Conservation (phyloP, 1,140 invertebrate species). For the Lepidurus arcticus region DNA sequence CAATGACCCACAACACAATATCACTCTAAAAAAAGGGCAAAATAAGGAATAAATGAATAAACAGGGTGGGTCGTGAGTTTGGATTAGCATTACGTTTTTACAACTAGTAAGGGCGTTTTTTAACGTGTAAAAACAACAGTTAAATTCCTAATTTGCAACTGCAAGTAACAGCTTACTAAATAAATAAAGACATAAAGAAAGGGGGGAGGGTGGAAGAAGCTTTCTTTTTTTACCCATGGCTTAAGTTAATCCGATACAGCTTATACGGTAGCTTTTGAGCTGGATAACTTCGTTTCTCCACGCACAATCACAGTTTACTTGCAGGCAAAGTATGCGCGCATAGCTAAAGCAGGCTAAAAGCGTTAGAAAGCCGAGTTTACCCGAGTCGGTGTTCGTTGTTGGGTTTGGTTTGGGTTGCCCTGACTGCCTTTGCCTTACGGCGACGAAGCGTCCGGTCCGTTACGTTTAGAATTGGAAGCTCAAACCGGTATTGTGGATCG, state of each 20-base stretch:
- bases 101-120: no score
- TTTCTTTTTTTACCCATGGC: background rate
- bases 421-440: constrained; percentile 12
- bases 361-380: constrained; percentile 15
- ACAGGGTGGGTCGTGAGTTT: background rate
- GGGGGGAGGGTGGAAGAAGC: no score
- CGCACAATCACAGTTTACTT: constrained; percentile 4
- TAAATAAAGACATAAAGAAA: no score
- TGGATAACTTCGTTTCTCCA: background rate
- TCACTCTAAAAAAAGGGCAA: background rate
- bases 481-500: constrained; percentile 3
- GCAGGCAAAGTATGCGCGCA: constrained; percentile 20
- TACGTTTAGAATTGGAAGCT: background rate
- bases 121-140: no score
- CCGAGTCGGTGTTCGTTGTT: background rate
- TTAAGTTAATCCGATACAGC: constrained; percentile 1
- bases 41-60: background rate
- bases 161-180: no score
- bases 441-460: background rate
- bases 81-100: no score
- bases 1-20: background rate
- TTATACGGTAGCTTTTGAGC: background rate
- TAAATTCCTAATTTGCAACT: no score
- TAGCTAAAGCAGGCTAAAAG: background rate
- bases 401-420: constrained; percentile 20